These are phyloP conservation scores for Sebastiscus tertius DNA, from an alignment of 2,797 vertebrate genomes.

Conservation along the genomic window DNA sequence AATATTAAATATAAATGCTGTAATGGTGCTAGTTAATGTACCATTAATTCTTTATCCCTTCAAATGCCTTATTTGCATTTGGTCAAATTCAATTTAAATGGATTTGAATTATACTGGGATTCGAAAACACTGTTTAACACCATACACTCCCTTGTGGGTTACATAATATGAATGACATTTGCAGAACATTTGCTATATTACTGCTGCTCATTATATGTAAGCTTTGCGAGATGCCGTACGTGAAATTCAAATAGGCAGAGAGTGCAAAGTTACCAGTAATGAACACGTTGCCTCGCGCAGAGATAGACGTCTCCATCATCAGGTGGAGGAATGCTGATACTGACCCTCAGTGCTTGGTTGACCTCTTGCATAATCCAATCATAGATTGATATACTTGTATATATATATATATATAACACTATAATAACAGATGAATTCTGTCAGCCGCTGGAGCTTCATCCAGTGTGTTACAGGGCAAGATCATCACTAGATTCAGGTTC, in stretches of 20 bases:
- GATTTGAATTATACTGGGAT: not conserved
- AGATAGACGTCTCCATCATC: conserved; percentile 8
- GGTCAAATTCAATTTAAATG: not conserved
- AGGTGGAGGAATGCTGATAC: conserved; percentile 3
- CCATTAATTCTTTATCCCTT: not conserved
- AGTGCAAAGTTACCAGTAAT: conserved; percentile 31
- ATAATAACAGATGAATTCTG: conserved; percentile 18
- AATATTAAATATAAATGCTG: not conserved
- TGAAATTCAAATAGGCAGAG: conserved; percentile 41
- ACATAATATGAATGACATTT: not conserved
- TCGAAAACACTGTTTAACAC: not conserved
- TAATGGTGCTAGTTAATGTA: not conserved
- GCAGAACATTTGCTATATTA: not conserved
- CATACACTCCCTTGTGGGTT: not conserved
- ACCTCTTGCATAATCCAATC: conserved; percentile 56
- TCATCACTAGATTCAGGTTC: not conserved
- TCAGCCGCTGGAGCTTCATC: not conserved
- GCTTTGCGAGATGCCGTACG: conserved; percentile 4
- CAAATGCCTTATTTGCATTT: not conserved
- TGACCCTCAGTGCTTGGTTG: conserved; percentile 35
- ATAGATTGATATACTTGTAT: conserved; percentile 23
- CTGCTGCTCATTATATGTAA: not conserved
- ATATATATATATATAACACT: not conserved
- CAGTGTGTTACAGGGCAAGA: not conserved
- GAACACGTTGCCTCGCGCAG: conserved; percentile 20